Base-by-base conservation (phyloP, 2,888 invertebrate species). In the Hyles lineata region DNA sequence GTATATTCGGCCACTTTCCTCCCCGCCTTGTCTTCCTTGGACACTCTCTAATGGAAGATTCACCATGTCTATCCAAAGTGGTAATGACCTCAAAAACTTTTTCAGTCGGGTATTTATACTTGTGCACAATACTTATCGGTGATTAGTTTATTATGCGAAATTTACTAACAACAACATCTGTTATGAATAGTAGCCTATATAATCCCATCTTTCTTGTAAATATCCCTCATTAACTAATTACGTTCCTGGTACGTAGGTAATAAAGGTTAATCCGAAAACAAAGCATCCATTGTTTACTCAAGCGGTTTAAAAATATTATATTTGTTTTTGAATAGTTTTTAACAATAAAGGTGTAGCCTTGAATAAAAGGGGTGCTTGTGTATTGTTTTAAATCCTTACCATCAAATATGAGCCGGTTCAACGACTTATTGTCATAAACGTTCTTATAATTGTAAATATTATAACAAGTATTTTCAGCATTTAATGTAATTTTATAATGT, bases 61-160 rank as follows among this genome's bases (percentile, higher is more conserved):
- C 74, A 90, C 90, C 90, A 90, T 90, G 11, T 62, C 77, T 50
- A 43, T 63, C 23, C 71, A 21, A 52, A 62, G 62, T 2, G n/a
- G 32, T 61, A 73, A 35, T 73, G 70, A 70, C 35, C 32, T 19
- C 6, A 23, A 43, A 17, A 43, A 1, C 11, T 23, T 0, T 7
- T 17, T 17, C n/a, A 6, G 17, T 23, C 6, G 5, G 1, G 50
- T 67, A 67, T 67, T 50, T 67, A 67, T 67, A 50, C 43, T 67
- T 43, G 23, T 43, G 23, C 2, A 50, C 0, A 21, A 17, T 23
- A 50, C 50, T 7, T 9, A 50, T 1, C 21, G 17, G 43, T 43
- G 15, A 50, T 50, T 67, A 50, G 67, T 67, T 67, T 67, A 67
- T 67, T 67, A 23, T 63, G 21, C 63, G 43, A 21, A 67, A 67